Percentiles rank a stretch among this genome's conserved stretches.
These are phyloP conservation scores for Choristoneura fumiferana DNA, from an alignment of 1,140 invertebrate species.

Conservation along the genomic window DNA sequence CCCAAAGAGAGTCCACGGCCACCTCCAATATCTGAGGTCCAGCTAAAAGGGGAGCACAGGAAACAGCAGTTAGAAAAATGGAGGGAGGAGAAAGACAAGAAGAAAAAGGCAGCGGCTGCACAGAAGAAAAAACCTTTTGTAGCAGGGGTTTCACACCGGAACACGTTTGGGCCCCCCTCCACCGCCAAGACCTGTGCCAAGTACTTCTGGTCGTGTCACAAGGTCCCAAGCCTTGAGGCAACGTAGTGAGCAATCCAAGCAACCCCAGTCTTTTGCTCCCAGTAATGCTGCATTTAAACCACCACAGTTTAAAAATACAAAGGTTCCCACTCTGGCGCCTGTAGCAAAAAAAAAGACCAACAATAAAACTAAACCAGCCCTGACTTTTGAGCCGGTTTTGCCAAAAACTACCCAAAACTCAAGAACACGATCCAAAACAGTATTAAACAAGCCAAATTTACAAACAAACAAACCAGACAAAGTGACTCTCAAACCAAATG, in stretches of 20 bases:
- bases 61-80: slow-evolving; percentile 58
- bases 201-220: slow-evolving; percentile 58
- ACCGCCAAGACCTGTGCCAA: slow-evolving; percentile 44
- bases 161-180: slow-evolving; percentile 53
- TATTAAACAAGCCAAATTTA: neutral
- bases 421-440: slow-evolving; percentile 24
- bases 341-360: slow-evolving; percentile 27
- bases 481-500: neutral
- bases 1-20: slow-evolving; percentile 36
- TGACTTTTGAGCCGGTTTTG: slow-evolving; percentile 34
- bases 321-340: slow-evolving; percentile 31
- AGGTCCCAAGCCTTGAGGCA: slow-evolving; percentile 44
- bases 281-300: slow-evolving; percentile 55
- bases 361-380: slow-evolving; percentile 16
- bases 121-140: slow-evolving; percentile 65
- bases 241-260: neutral
- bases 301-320: slow-evolving; percentile 42
- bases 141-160: slow-evolving; percentile 38
- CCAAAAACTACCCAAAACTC: slow-evolving; percentile 17
- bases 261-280: slow-evolving; percentile 54
- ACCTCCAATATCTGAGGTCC: slow-evolving; percentile 22
- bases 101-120: slow-evolving; percentile 45
- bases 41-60: slow-evolving; percentile 47
- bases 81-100: slow-evolving; percentile 62
- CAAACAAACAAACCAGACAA: neutral